Evolutionary conservation across 2,888 invertebrate genomes (phyloP).

Genomic region (Petrolisthes manimaculis): DNA sequence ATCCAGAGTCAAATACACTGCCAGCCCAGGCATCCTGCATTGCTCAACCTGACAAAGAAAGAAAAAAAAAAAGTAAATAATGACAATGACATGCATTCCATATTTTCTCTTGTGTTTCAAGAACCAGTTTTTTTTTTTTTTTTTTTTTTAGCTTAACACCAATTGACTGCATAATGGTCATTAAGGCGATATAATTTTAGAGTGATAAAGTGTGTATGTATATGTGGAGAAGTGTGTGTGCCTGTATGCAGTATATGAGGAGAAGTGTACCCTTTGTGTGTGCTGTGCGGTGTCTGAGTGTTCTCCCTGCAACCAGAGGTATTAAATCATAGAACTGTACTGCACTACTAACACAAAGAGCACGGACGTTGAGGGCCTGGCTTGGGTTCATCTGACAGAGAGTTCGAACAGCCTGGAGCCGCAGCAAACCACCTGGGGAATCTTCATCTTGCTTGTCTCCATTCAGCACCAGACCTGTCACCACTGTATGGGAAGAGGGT

Average conservation of each 20-base stretch:
- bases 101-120: not conserved
- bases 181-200: too few species aligned
- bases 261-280: too few species aligned
- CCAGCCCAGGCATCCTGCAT: conserved; percentile 89
- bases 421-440: conserved; percentile 80
- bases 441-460: conserved; percentile 92
- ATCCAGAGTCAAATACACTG: conserved; percentile 84
- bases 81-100: not conserved
- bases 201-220: too few species aligned
- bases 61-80: not conserved
- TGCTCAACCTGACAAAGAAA: conserved; percentile 76
- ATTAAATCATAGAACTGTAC: too few species aligned
- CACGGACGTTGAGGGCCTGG: conserved; percentile 85
- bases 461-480: conserved; percentile 85
- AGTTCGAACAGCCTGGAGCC: conserved; percentile 81
- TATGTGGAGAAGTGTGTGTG: too few species aligned
- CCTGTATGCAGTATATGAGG: too few species aligned
- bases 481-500: conserved; percentile 74
- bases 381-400: conserved; percentile 91
- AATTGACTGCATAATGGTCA: too few species aligned
- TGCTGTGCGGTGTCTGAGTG: too few species aligned
- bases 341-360: conserved; percentile 79
- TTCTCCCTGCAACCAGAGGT: too few species aligned
- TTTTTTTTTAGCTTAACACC: too few species aligned
- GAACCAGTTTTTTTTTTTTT: too few species aligned